Base-by-base conservation (phyloP, 2,113 vertebrate species). In the Corvus cornix region DNA sequence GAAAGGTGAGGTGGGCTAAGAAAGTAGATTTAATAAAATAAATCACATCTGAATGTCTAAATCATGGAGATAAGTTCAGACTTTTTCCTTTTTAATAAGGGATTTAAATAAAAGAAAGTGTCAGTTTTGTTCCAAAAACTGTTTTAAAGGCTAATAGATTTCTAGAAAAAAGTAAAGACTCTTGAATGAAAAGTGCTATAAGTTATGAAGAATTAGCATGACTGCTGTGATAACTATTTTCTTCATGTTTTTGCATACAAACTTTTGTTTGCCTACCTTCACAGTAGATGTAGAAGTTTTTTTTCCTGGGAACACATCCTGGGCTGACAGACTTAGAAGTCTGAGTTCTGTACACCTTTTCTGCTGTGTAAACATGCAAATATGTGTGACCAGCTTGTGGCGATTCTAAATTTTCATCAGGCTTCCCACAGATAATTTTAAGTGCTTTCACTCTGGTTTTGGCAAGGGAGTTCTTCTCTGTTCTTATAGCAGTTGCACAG, bases 341-440 rank as follows among this genome's bases (percentile, higher is more conserved):
- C 56, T 87, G 27, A 82, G 35, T 64, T 94, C 60, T 66, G 44
- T 48, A 81, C 33, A 84, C 18, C 26, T 89, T 67, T 66, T 6
- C 1, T 78, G 13, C 63, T 83, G 18, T 62, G 41, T 55, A 91
- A 95, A 86, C 62, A 79, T 86, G 72, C 72, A 91, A 93, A 95
- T 93, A 44, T 94, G 51, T 95, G 81, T 87, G 87, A 96, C 82
- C n/a, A 93, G 9, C 56, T 86, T 93, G 18, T 44, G 28, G 49
- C 58, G 7, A n/a, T 37, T 68, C 30, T 76, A 92, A 90, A 93
- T 94, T 72, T 88, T 84, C 77, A 66, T 67, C 30, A 88, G 66
- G 62, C 73, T 86, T 87, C 80, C 75, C 31, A 86, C 68, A 84
- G 84, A 81, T 8, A 95, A 58, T 68, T 68, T 89, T 74, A 96